phyloP scores from a whole-genome alignment of 2,797 vertebrate species.

The Tokudaia tokunoshimensis region DNA sequence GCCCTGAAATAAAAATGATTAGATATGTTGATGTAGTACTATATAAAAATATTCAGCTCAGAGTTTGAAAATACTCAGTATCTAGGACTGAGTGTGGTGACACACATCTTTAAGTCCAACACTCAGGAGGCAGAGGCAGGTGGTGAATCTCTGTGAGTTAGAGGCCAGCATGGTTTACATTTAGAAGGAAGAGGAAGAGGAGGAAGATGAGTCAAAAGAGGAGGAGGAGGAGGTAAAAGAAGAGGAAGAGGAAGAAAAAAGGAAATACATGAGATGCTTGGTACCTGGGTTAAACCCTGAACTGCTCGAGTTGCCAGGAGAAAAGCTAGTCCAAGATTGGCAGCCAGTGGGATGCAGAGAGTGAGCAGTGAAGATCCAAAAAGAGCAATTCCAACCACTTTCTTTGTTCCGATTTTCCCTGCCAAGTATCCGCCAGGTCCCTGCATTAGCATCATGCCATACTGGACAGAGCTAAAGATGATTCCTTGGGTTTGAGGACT shows the following conservation, averaged over 20 bases:
- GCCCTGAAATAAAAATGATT: slow-evolving; percentile 85
- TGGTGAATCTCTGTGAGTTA: background rate
- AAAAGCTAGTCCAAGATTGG: slow-evolving; percentile 86
- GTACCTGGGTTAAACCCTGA: slow-evolving; percentile 92
- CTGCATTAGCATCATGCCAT: slow-evolving; percentile 90
- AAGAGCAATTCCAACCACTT: slow-evolving; percentile 89
- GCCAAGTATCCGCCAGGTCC: slow-evolving; percentile 91
- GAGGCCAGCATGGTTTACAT: background rate
- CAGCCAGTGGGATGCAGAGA: slow-evolving; percentile 89
- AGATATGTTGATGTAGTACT: background rate
- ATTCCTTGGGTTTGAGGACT: slow-evolving; percentile 90
- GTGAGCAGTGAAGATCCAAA: slow-evolving; percentile 88
- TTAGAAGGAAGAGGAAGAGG: too few relatives aligned
- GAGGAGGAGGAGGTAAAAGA: too few relatives aligned
- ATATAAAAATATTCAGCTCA: background rate
- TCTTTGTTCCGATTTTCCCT: slow-evolving; percentile 88
- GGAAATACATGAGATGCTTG: background rate
- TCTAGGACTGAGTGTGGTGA: background rate
- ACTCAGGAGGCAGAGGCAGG: background rate
- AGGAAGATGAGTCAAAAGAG: too few relatives aligned
- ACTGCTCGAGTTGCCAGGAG: slow-evolving; percentile 89
- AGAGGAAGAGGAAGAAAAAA: too few relatives aligned
- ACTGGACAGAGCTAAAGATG: slow-evolving; percentile 91
- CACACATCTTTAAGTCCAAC: background rate
- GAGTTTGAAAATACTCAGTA: slow-evolving; percentile 63